Conservation (phyloP, 2,113 vertebrate genomes). For the Amphilophus citrinellus region DNA sequence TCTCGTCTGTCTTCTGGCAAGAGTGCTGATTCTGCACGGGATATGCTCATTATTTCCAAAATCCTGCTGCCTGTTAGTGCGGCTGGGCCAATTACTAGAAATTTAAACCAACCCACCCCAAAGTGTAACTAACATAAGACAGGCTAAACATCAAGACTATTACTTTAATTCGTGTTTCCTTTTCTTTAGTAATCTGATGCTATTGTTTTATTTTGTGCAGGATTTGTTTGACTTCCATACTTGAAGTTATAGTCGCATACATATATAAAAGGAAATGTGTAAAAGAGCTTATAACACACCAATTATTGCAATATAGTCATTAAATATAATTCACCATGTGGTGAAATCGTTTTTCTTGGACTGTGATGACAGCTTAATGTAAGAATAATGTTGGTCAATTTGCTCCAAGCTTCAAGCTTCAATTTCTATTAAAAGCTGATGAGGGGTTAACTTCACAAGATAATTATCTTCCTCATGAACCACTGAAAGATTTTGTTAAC, state of each 20-base stretch:
- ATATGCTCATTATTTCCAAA: constrained; percentile 27
- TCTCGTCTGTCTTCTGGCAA: not conserved
- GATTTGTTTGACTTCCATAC: no score
- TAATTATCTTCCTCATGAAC: not conserved
- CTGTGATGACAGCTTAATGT: not conserved
- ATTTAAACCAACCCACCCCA: not conserved
- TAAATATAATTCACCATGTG: not conserved
- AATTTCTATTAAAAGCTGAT: not conserved
- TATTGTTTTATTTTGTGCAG: no score
- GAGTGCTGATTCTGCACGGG: not conserved
- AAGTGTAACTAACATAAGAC: not conserved
- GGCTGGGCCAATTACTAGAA: not conserved
- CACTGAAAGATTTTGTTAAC: not conserved
- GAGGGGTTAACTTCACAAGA: constrained; percentile 1
- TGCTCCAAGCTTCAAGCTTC: not conserved
- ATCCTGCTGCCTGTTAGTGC: not conserved
- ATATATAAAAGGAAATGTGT: not conserved
- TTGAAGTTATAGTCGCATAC: no score
- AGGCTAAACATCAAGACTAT: not conserved
- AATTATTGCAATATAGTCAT: not conserved
- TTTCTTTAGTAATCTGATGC: no score
- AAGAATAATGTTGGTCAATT: not conserved
- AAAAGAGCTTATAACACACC: not conserved
- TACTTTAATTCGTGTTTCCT: not conserved
- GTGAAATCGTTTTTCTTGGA: not conserved